Conservation (phyloP, 2,888 invertebrate species). For the Heliconius erato region DNA sequence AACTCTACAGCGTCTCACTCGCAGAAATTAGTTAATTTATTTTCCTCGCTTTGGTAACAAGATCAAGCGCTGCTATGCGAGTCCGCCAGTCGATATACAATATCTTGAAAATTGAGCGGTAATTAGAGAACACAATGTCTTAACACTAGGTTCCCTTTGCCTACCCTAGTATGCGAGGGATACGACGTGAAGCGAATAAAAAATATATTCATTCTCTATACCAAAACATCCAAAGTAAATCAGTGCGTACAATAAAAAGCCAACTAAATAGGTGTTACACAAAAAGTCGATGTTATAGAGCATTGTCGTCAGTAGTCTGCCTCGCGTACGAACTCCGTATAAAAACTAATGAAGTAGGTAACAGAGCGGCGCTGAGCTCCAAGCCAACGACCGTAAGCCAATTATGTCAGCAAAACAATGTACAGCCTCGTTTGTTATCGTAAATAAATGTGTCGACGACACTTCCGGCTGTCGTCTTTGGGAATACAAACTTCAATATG, state of each 20-base stretch:
- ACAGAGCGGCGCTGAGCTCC: neutral
- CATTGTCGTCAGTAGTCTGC: constrained; percentile 16
- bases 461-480: neutral
- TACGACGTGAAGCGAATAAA: neutral
- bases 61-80: too few species aligned
- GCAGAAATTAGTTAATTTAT: too few species aligned
- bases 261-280: constrained; percentile 16
- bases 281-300: constrained; percentile 28
- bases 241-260: constrained; percentile 24
- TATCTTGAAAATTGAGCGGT: too few species aligned
- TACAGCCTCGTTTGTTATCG: constrained; percentile 23
- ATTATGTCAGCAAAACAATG: constrained; percentile 34
- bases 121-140: too few species aligned
- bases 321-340: constrained; percentile 4
- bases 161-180: too few species aligned
- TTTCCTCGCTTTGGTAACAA: too few species aligned
- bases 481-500: neutral
- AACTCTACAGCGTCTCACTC: too few species aligned
- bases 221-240: neutral
- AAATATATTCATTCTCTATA: neutral
- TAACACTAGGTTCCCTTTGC: too few species aligned
- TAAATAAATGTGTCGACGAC: neutral
- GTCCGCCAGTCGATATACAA: too few species aligned
- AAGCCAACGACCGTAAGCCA: constrained; percentile 36
- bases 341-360: constrained; percentile 34